phyloP scores from a whole-genome alignment of 2,113 vertebrate species.

The Caranx ignobilis region DNA sequence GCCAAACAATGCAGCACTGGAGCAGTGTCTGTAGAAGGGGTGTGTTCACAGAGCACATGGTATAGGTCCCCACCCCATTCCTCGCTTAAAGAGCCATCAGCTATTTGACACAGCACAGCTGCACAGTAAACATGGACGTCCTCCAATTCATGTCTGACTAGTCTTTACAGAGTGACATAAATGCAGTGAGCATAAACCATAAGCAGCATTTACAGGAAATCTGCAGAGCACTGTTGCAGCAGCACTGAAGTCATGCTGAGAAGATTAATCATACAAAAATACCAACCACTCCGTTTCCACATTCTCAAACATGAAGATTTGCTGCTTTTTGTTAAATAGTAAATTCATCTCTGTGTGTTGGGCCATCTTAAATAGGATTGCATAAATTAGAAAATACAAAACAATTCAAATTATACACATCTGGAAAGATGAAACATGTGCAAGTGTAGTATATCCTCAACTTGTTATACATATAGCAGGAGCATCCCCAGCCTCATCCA shows the following conservation, averaged over 20 bases:
- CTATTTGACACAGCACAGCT: neutral
- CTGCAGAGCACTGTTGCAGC: neutral
- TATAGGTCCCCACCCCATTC: constrained; percentile 40
- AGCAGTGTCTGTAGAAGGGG: constrained; percentile 32
- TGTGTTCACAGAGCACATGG: constrained; percentile 64
- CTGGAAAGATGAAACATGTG: no score
- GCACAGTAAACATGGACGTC: neutral
- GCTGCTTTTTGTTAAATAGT: neutral
- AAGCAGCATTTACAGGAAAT: neutral
- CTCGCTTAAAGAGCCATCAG: constrained; percentile 63
- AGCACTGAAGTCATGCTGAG: neutral
- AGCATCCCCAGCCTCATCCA: no score
- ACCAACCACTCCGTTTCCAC: neutral
- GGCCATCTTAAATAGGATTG: neutral
- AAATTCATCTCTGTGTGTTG: neutral
- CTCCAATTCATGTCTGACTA: neutral
- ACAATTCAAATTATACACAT: neutral
- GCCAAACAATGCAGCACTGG: constrained; percentile 49
- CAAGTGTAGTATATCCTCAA: no score
- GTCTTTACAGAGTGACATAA: neutral
- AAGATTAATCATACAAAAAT: neutral
- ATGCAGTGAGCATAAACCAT: neutral
- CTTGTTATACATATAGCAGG: no score
- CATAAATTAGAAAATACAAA: neutral
- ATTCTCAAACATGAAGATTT: neutral